Conservation (phyloP, 2,888 invertebrate species). For the Leptopilina drosophilae region DNA sequence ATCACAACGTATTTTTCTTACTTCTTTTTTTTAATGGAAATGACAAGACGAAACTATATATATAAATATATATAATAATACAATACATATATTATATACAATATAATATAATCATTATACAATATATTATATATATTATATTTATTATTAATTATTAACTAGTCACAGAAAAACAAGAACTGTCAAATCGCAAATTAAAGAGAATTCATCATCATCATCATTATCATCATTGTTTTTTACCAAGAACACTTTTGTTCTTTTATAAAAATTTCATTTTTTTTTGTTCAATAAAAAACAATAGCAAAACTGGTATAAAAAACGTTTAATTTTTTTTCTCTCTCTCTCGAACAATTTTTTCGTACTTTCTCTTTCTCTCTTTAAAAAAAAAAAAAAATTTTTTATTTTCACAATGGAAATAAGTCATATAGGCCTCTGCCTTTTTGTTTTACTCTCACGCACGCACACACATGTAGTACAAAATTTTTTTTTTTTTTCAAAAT, state of each 20-base stretch:
- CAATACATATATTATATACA: too few species aligned
- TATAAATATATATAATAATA: too few species aligned
- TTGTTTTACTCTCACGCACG: not conserved
- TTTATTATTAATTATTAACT: too few species aligned
- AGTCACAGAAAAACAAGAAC: not conserved
- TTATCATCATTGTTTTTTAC: not conserved
- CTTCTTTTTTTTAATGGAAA: conserved; percentile 3
- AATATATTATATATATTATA: too few species aligned
- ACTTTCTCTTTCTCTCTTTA: not conserved
- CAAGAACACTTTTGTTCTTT: not conserved
- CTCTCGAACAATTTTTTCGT: conserved; percentile 25
- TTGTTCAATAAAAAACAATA: conserved; percentile 23
- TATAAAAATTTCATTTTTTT: not conserved
- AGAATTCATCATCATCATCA: not conserved
- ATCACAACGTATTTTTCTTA: conserved; percentile 13
- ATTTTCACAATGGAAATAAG: conserved; percentile 21
- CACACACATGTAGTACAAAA: not conserved
- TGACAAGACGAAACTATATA: conserved; percentile 3
- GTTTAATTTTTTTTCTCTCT: conserved; percentile 4
- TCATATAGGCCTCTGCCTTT: conserved; percentile 20
- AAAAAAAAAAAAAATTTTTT: not conserved
- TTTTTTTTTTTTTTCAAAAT: not conserved
- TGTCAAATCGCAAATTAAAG: not conserved
- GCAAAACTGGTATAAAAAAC: conserved; percentile 30
- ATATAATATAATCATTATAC: too few species aligned